Evolutionary conservation across 2,113 vertebrate species (phyloP), one percentile per base, ranked within the genome.

Genomic region (Pterocles burchelli): DNA sequence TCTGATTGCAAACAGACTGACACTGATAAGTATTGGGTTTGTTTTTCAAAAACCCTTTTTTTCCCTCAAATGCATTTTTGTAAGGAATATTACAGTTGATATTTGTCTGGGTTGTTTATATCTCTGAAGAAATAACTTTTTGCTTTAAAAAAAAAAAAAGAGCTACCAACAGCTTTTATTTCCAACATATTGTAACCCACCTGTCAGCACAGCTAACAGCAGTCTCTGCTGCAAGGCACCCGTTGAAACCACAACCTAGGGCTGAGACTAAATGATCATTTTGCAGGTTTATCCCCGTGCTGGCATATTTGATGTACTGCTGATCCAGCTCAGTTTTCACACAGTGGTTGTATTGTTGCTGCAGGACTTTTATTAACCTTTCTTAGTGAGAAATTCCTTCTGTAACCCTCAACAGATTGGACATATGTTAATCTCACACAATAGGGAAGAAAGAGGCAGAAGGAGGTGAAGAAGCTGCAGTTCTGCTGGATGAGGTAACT

Each of bases 311-410:
- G 91, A 88, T 89, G 63, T 83, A 94, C 76, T 66, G 91, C 85
- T 76, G 89, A 97, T 95, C 95, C 92, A 96, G 94, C 96, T 96
- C 93, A 93, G 77, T 89, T 96, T 95, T 96, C 92, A 88, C 92
- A 93, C 86, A 79, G 76, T 89, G 78, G 73, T 85, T 87, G 80
- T 33, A 78, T 93, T 94, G 93, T 87, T 94, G 87, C 65, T 73
- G 92, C 80, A 90, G 80, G 62, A 90, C 65, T 79, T 94, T 95
- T 94, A 90, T 91, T 87, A 85, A 95, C 95, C 92, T 94, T 91
- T 88, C 80, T 46, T 21, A 21, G 76, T 59, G 88, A 85, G 90
- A 95, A 89, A 52, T 84, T 74, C 86, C 66, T 68, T 43, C 54
- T 29, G 22, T 52, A 68, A 79, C 85, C 90, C 89, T 90, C 83